These are phyloP conservation scores for Bombus pascuorum DNA, from an alignment of 1,140 invertebrate species.

Conservation along the genomic window DNA sequence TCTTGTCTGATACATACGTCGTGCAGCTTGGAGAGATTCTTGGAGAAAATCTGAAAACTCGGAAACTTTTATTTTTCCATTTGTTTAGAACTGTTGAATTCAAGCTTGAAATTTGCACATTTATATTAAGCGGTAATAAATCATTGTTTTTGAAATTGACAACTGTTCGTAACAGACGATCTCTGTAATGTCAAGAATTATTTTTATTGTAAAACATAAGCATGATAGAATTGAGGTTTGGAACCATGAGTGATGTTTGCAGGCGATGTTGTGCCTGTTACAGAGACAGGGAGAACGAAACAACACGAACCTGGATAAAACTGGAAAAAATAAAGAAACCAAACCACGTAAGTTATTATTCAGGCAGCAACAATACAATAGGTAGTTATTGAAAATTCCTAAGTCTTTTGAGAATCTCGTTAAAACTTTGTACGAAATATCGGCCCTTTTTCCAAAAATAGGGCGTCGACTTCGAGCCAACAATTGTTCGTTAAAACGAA, in stretches of 20 bases:
- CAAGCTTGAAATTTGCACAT: too few species aligned
- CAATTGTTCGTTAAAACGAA: conserved; percentile 38
- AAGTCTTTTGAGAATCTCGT: conserved; percentile 52
- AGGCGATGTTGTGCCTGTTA: not conserved
- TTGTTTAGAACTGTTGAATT: too few species aligned
- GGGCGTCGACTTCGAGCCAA: conserved; percentile 37
- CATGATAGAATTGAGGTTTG: not conserved
- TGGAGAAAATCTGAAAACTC: too few species aligned
- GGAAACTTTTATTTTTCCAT: too few species aligned
- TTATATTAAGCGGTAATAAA: too few species aligned
- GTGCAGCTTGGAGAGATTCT: too few species aligned
- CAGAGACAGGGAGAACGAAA: not conserved
- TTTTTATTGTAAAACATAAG: not conserved
- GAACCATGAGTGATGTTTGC: not conserved
- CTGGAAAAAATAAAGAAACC: not conserved
- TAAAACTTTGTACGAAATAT: conserved; percentile 60
- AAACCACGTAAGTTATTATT: conserved; percentile 49
- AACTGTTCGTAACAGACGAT: too few species aligned
- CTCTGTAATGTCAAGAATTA: not conserved
- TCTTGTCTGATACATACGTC: not conserved
- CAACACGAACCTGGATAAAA: conserved; percentile 34
- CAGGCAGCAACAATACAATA: conserved; percentile 66
- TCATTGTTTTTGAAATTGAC: too few species aligned
- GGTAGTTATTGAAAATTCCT: conserved; percentile 66
- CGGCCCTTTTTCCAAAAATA: conserved; percentile 39